Percentiles rank a stretch among this genome's conserved stretches.
Evolutionary conservation across 2,113 vertebrate genomes (phyloP).

Genomic region (Willisornis vidua): DNA sequence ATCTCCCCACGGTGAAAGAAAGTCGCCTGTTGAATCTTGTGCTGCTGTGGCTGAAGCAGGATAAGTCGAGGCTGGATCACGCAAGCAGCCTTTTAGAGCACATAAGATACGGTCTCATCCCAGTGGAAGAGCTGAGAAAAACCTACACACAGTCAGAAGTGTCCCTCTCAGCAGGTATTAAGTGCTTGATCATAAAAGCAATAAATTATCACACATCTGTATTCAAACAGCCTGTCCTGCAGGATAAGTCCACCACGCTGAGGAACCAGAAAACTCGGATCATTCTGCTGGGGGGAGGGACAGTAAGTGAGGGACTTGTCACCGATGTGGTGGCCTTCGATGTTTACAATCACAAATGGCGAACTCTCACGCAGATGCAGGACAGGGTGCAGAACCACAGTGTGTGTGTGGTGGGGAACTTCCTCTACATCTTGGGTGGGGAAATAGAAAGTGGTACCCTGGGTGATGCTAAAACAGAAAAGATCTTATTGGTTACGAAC

Average conservation of each 20-base stretch:
- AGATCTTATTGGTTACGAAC: slow-evolving; percentile 63
- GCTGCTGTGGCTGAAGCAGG: slow-evolving; percentile 86
- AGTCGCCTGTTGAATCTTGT: slow-evolving; percentile 78
- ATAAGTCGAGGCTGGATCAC: slow-evolving; percentile 76
- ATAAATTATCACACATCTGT: slow-evolving; percentile 85
- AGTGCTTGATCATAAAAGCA: slow-evolving; percentile 87
- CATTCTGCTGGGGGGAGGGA: slow-evolving; percentile 83
- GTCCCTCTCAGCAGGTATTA: slow-evolving; percentile 79
- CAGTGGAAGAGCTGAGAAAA: slow-evolving; percentile 68
- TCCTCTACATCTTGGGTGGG: slow-evolving; percentile 90
- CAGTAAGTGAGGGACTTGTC: slow-evolving; percentile 70
- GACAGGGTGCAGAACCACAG: slow-evolving; percentile 81
- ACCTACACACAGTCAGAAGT: slow-evolving; percentile 76
- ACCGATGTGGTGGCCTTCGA: slow-evolving; percentile 83
- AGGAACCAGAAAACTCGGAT: slow-evolving; percentile 78
- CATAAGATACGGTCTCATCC: slow-evolving; percentile 83
- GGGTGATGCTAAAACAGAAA: slow-evolving; percentile 5
- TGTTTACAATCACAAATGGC: slow-evolving; percentile 79
- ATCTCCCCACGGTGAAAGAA: slow-evolving; percentile 84
- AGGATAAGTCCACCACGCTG: slow-evolving; percentile 81
- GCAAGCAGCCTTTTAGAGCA: slow-evolving; percentile 82
- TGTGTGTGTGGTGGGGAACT: slow-evolving; percentile 86
- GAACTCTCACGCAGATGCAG: slow-evolving; percentile 70
- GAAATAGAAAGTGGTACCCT: slow-evolving; percentile 70
- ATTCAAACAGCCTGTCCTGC: slow-evolving; percentile 84